Evolutionary conservation across 2,797 vertebrate species (phyloP), one percentile per base, ranked within the genome.

Genomic region (Sebastes hubbsi): DNA sequence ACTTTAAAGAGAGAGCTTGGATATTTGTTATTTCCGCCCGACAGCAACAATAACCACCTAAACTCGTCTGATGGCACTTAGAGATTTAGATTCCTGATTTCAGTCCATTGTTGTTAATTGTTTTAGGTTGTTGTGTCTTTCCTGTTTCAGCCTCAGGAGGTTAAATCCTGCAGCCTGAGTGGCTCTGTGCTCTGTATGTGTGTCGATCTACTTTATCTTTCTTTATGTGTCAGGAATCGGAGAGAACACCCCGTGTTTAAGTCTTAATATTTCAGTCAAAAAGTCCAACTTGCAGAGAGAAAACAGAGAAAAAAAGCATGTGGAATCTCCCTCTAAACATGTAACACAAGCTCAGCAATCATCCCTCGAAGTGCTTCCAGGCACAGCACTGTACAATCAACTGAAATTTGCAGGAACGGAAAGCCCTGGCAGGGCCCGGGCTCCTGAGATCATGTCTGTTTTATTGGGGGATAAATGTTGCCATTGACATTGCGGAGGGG

Each of bases 391-490:
- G 92, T 88, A 92, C 93, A 93, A 93, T 93, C 90, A 93, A 79
- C 68, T 69, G 64, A 89, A 85, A 91, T 92, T 77, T 91, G 91
- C 81, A 84, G 81, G 67, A 86, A 90, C 75, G 86, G 90, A 91
- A 94, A 91, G 81, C 88, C 72, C 85, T 90, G 90, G 88, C 90
- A 79, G 71, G 69, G 67, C 69, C 82, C 65, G 12, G 75, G 81
- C 87, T 88, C 90, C 88, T 89, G 87, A 88, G 88, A 87, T 92
- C 91, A 93, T 85, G 91, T 90, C 89, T 92, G 84, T 93, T 92
- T 94, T 93, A 90, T 93, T 92, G 90, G 84, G 80, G 91, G 92
- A 92, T 94, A 91, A 94, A 92, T 93, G 92, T 90, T 91, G 88
- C 90, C 89, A 92, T 91, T 92, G 91, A 92, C 87, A 85, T 85